Conservation (phyloP, 37 sponge, comb jelly and placozoan species). For the Haliclona indistincta region DNA sequence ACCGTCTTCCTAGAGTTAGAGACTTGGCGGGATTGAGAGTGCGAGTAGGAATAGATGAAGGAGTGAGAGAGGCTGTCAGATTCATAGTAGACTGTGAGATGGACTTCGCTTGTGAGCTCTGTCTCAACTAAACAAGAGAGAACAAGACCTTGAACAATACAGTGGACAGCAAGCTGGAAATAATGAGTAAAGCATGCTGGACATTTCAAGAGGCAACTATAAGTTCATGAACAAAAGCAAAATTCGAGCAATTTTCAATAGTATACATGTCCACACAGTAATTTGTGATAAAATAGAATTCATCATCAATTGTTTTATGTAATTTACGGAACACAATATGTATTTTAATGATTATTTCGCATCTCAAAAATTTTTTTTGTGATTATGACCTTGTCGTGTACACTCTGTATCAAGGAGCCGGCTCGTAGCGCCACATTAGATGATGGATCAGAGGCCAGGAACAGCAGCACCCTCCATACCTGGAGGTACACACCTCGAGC, state of each 20-base stretch:
- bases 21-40: background rate
- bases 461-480: slow-evolving; percentile 54
- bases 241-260: too few species aligned
- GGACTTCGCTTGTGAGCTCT: slow-evolving; percentile 36
- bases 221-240: too few species aligned
- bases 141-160: too few species aligned
- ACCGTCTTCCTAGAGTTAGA: background rate
- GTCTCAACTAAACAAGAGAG: slow-evolving; percentile 26
- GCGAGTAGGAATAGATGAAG: slow-evolving; percentile 5
- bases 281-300: too few species aligned
- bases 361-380: too few species aligned
- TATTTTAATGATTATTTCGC: background rate
- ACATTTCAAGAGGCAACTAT: too few species aligned
- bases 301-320: too few species aligned
- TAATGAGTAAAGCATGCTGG: too few species aligned
- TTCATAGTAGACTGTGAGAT: slow-evolving; percentile 30
- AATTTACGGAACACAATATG: background rate
- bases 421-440: slow-evolving; percentile 53
- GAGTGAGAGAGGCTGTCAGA: slow-evolving; percentile 1
- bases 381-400: slow-evolving; percentile 58
- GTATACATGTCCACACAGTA: too few species aligned
- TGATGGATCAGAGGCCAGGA: slow-evolving; percentile 61
- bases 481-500: slow-evolving; percentile 11
- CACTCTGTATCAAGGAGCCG: slow-evolving; percentile 30
- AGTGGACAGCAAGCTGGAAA: too few species aligned